phyloP scores from a whole-genome alignment of 2,797 vertebrate species.

The Sarcoramphus papa region DNA sequence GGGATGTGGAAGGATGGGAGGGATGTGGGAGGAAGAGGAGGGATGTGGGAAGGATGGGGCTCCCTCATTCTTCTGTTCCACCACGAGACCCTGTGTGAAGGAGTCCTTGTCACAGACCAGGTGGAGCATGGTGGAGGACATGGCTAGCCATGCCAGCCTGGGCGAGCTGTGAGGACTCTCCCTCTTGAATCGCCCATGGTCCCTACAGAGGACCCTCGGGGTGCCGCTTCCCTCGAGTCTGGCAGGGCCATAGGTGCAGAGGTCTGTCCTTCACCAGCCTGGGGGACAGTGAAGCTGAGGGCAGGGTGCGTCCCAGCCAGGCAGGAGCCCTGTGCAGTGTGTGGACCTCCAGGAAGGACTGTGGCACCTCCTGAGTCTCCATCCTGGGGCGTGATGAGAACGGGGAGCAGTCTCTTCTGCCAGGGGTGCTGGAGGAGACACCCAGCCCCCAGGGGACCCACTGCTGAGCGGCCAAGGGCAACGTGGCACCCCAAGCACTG shows the following conservation, averaged over 20 bases:
- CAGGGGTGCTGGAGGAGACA: neutral
- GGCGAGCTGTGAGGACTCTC: neutral
- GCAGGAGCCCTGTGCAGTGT: neutral
- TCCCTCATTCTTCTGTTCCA: neutral
- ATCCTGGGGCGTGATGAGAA: accelerated
- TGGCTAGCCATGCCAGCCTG: accelerated
- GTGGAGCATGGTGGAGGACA: neutral
- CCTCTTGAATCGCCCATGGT: neutral
- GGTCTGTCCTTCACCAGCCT: neutral
- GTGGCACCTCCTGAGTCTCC: neutral
- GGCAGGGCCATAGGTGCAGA: accelerated
- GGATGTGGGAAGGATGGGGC: neutral
- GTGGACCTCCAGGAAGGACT: neutral
- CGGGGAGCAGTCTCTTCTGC: accelerated
- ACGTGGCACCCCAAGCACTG: accelerated
- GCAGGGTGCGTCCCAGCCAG: neutral
- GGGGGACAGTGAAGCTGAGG: neutral
- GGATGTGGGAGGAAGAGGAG: neutral
- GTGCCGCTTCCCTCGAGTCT: accelerated
- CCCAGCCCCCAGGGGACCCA: too few species aligned
- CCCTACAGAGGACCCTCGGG: neutral
- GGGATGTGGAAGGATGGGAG: neutral
- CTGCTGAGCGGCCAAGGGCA: neutral
- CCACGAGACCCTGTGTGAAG: accelerated
- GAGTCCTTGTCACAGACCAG: neutral